A percentile compares a stretch with the other conserved stretches of the same genome.
Conservation (phyloP, 23 tunicate genomes). For the Oikopleura dioica region DNA sequence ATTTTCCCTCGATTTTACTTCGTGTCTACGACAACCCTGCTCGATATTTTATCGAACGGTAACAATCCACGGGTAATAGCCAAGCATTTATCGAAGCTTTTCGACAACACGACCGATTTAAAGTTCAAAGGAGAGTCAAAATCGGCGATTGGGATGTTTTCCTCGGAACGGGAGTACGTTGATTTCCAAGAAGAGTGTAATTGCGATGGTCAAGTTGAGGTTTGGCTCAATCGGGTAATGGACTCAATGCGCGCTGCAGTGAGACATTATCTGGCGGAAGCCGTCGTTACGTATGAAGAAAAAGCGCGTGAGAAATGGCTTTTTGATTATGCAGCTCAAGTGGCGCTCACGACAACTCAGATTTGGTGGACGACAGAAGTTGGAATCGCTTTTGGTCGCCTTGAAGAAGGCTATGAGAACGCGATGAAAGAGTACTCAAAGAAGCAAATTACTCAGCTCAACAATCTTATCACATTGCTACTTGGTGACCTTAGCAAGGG, state of each 20-base stretch:
- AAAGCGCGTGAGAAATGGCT: conserved; percentile 90
- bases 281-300: conserved; percentile 80
- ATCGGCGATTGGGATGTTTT: conserved; percentile 75
- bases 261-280: conserved; percentile 71
- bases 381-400: conserved; percentile 52
- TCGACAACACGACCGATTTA: conserved; percentile 75
- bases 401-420: conserved; percentile 88
- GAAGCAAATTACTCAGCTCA: conserved; percentile 81
- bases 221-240: conserved; percentile 53
- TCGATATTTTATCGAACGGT: conserved; percentile 88
- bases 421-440: conserved; percentile 89
- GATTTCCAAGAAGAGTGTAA: conserved; percentile 53
- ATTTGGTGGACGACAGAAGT: conserved; percentile 99
- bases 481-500: conserved; percentile 32
- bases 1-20: conserved; percentile 91
- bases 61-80: conserved; percentile 74
- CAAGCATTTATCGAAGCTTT: conserved; percentile 58
- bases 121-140: conserved; percentile 61
- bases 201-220: conserved; percentile 71
- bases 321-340: conserved; percentile 97
- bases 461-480: conserved; percentile 49
- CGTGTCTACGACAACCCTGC: conserved; percentile 82
- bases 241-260: conserved; percentile 82
- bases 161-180: conserved; percentile 86
- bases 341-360: conserved; percentile 80